Conservation (phyloP, 2,797 vertebrate species). For the Sparidentex hasta region DNA sequence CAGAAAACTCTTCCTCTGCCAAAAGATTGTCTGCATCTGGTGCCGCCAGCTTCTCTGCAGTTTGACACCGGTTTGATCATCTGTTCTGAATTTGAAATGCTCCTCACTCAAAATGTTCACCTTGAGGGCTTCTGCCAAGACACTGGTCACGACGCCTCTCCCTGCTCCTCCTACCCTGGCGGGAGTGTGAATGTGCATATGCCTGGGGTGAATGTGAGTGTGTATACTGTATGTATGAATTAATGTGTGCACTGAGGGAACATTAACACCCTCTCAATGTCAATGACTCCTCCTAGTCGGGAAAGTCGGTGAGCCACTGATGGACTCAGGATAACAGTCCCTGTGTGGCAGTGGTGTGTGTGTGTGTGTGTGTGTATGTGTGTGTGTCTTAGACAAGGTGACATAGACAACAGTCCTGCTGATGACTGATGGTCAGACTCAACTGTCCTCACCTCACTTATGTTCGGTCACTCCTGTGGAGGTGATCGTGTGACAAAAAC, state of each 20-base stretch:
- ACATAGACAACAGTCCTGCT: slow-evolving; percentile 46
- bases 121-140: slow-evolving; percentile 69
- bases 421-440: slow-evolving; percentile 51
- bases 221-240: slow-evolving; percentile 9
- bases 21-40: slow-evolving; percentile 67
- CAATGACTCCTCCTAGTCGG: slow-evolving; percentile 42
- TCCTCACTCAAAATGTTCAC: slow-evolving; percentile 64
- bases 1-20: slow-evolving; percentile 46
- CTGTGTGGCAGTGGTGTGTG: slow-evolving; percentile 17
- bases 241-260: slow-evolving; percentile 19
- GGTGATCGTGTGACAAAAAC: slow-evolving; percentile 26
- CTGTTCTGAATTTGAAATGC: slow-evolving; percentile 75
- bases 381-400: slow-evolving; percentile 59
- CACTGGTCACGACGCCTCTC: slow-evolving; percentile 67
- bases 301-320: slow-evolving; percentile 49
- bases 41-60: slow-evolving; percentile 61
- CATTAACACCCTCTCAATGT: slow-evolving; percentile 52
- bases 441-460: slow-evolving; percentile 42
- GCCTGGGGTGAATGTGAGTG: neutral
- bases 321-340: slow-evolving; percentile 43
- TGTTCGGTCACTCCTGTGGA: slow-evolving; percentile 17
- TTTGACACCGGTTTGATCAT: slow-evolving; percentile 64
- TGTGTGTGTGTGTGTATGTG: neutral
- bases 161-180: slow-evolving; percentile 34
- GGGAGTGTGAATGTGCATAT: slow-evolving; percentile 11